Conservation (phyloP, 2,888 invertebrate genomes). For the Lepidochitona cinerea region DNA sequence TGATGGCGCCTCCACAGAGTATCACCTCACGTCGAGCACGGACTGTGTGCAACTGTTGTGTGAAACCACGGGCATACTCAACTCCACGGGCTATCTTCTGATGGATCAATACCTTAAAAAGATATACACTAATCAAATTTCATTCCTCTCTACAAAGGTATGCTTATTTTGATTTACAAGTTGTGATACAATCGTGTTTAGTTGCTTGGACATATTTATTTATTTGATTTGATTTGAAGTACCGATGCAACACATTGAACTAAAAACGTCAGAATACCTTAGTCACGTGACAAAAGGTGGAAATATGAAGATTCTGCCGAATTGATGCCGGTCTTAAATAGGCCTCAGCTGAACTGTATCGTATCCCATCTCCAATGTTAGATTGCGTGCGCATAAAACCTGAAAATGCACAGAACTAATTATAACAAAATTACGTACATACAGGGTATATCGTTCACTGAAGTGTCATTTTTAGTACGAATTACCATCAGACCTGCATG, state of each 20-base stretch:
- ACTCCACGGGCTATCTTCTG: conserved; percentile 55
- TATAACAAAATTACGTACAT: background rate
- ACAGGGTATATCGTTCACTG: no score
- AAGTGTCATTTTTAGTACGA: no score
- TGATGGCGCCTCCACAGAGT: conserved; percentile 67
- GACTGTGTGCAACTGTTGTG: conserved; percentile 41
- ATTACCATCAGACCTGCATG: no score
- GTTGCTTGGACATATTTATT: no score
- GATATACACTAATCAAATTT: background rate
- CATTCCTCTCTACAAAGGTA: no score
- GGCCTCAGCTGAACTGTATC: conserved; percentile 61
- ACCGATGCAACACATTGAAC: background rate
- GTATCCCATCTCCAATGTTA: conserved; percentile 56
- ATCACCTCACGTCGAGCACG: conserved; percentile 58
- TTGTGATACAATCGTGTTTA: no score
- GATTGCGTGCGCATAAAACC: conserved; percentile 48
- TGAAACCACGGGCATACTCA: conserved; percentile 44
- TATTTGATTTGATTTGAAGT: no score
- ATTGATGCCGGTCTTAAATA: conserved; percentile 58
- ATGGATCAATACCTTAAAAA: conserved; percentile 50
- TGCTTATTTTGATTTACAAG: no score
- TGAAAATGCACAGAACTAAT: conserved; percentile 13
- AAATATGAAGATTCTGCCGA: conserved; percentile 55
- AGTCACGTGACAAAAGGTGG: conserved; percentile 49
- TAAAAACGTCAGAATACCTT: conserved; percentile 42